Conservation (phyloP, 2,797 vertebrate species). For the Salmo trutta region DNA sequence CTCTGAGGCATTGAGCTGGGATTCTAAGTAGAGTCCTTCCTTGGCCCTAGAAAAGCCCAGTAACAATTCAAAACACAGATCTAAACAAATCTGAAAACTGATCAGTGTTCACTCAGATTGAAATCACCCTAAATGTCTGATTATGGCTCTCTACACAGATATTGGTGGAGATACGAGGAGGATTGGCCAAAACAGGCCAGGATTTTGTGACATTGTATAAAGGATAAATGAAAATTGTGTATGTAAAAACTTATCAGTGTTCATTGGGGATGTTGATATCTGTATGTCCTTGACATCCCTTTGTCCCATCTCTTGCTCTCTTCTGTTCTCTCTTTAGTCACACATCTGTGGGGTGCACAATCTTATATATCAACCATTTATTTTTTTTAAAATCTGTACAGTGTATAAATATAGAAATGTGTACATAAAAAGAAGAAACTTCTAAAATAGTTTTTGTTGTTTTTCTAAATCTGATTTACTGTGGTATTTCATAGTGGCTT, state of each 20-base stretch:
- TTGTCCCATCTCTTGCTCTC: slow-evolving; percentile 50
- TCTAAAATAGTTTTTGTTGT: slow-evolving; percentile 54
- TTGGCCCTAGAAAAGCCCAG: background rate
- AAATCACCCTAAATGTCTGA: background rate
- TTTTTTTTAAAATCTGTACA: slow-evolving; percentile 81
- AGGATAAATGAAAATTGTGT: slow-evolving; percentile 59
- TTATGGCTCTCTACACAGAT: background rate
- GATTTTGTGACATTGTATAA: slow-evolving; percentile 1
- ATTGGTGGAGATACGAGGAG: background rate
- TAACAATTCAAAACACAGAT: background rate
- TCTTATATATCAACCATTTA: slow-evolving; percentile 75
- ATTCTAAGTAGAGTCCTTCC: no score
- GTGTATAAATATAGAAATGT: slow-evolving; percentile 82
- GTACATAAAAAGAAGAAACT: slow-evolving; percentile 75
- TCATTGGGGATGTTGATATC: slow-evolving; percentile 65
- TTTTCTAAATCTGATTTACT: slow-evolving; percentile 22
- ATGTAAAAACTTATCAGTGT: slow-evolving; percentile 56
- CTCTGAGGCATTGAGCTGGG: background rate
- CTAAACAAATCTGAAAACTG: background rate
- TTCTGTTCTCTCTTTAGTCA: slow-evolving; percentile 63
- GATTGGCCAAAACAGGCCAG: background rate
- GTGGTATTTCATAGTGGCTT: background rate
- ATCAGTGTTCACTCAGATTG: background rate
- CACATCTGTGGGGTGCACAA: slow-evolving; percentile 74
- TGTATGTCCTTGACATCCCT: slow-evolving; percentile 66